Conservation (phyloP, 2,888 invertebrate species). For the Candidula unifasciata region DNA sequence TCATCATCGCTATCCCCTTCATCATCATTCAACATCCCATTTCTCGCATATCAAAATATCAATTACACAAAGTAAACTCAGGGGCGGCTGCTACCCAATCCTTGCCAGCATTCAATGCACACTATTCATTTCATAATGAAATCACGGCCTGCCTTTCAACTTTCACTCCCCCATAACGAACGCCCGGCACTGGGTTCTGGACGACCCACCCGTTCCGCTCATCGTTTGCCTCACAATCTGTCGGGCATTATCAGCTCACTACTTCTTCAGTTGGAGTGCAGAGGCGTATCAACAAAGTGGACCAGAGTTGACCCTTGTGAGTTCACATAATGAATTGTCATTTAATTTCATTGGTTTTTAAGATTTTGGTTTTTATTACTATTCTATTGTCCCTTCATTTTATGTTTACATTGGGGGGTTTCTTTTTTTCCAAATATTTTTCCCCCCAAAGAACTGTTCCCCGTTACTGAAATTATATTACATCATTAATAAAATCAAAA, state of each 20-base stretch:
- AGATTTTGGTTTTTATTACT: neutral
- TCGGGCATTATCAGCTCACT: constrained; percentile 33
- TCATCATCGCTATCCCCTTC: neutral
- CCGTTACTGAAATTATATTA: too few relatives aligned
- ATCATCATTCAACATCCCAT: neutral
- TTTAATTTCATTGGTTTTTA: too few relatives aligned
- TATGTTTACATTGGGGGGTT: too few relatives aligned
- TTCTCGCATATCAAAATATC: constrained; percentile 10
- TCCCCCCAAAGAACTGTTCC: too few relatives aligned
- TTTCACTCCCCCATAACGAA: too few relatives aligned
- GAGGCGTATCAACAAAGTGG: constrained; percentile 2
- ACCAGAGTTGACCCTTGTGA: constrained; percentile 6
- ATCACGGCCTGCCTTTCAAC: constrained; percentile 14
- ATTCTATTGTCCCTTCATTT: neutral
- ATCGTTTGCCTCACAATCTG: constrained; percentile 37
- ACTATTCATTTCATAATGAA: constrained; percentile 42
- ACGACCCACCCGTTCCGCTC: constrained; percentile 22
- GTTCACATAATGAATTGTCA: too few relatives aligned
- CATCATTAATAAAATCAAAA: too few relatives aligned
- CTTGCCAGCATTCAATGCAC: constrained; percentile 4
- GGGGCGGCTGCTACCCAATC: neutral
- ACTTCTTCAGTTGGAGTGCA: neutral
- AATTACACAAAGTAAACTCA: constrained; percentile 40
- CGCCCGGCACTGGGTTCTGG: neutral
- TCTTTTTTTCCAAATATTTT: too few relatives aligned